Evolutionary conservation across 1,140 invertebrate genomes (phyloP).

Genomic region (Oreohelix idahoensis): DNA sequence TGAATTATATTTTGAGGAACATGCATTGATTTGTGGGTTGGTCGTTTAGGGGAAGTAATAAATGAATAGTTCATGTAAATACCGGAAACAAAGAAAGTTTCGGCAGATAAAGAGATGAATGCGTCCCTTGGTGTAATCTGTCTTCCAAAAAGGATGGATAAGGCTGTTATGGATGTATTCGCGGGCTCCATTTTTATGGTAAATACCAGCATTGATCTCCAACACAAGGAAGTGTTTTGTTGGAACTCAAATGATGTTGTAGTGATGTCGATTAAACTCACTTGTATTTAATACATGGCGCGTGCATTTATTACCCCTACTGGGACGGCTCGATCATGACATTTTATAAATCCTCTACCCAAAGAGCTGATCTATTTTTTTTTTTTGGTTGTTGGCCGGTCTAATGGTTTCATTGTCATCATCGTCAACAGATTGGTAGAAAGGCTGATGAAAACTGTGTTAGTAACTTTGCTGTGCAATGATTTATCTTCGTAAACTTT

Average conservation of each 20-base stretch:
- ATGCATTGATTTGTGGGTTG: background rate
- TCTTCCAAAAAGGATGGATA: background rate
- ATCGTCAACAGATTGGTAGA: too few relatives aligned
- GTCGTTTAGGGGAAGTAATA: background rate
- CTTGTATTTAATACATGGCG: background rate
- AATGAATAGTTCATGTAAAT: background rate
- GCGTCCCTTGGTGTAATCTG: background rate
- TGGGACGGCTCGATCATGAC: background rate
- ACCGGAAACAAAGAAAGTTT: background rate
- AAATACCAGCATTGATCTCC: background rate
- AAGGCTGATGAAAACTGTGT: too few relatives aligned
- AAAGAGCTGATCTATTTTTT: background rate
- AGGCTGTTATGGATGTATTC: background rate
- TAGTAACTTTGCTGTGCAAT: too few relatives aligned
- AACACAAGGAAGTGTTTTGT: background rate
- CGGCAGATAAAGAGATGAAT: background rate
- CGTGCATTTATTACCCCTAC: background rate
- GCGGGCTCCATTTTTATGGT: background rate
- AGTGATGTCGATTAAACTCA: background rate
- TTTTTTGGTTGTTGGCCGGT: too few relatives aligned
- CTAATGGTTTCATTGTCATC: too few relatives aligned
- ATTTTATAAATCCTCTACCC: background rate
- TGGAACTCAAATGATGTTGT: background rate
- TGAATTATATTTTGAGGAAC: background rate
- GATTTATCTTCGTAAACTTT: too few relatives aligned